phyloP scores from a whole-genome alignment of 2,113 vertebrate species.

The Pycnonotus jocosus region DNA sequence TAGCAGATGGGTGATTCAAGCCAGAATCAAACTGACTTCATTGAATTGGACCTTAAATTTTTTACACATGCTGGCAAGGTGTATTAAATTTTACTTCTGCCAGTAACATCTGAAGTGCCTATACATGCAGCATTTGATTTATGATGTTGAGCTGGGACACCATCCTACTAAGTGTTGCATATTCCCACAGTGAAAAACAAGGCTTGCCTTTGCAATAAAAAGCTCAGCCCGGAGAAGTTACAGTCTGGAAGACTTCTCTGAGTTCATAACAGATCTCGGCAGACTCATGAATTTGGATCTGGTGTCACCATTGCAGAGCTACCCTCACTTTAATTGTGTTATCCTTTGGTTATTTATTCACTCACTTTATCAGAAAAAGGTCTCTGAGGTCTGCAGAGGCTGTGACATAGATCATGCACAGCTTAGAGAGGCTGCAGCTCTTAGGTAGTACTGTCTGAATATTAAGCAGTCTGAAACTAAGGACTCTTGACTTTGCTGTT shows the following conservation, averaged over 20 bases:
- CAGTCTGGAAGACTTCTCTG: not conserved
- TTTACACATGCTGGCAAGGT: slow-evolving; percentile 33
- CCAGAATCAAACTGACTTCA: slow-evolving; percentile 18
- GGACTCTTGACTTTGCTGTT: not conserved
- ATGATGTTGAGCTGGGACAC: not conserved
- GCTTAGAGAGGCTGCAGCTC: not conserved
- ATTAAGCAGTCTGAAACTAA: not conserved
- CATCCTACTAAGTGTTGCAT: not conserved
- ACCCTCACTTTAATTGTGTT: not conserved
- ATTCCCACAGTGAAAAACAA: not conserved
- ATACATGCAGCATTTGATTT: not conserved
- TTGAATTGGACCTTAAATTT: slow-evolving; percentile 10
- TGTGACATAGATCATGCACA: not conserved
- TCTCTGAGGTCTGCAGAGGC: not conserved
- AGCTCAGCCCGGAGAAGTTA: not conserved
- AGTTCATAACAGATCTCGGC: not conserved
- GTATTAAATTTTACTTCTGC: slow-evolving; percentile 38
- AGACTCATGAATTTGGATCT: not conserved
- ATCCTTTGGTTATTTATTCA: not conserved
- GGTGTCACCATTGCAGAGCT: not conserved
- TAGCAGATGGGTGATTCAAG: not conserved
- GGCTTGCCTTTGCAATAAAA: not conserved
- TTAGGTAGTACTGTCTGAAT: not conserved
- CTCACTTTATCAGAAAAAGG: not conserved
- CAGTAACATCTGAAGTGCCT: not conserved